phyloP scores from a whole-genome alignment of 2,113 vertebrate genomes.

The Gorilla gorilla region DNA sequence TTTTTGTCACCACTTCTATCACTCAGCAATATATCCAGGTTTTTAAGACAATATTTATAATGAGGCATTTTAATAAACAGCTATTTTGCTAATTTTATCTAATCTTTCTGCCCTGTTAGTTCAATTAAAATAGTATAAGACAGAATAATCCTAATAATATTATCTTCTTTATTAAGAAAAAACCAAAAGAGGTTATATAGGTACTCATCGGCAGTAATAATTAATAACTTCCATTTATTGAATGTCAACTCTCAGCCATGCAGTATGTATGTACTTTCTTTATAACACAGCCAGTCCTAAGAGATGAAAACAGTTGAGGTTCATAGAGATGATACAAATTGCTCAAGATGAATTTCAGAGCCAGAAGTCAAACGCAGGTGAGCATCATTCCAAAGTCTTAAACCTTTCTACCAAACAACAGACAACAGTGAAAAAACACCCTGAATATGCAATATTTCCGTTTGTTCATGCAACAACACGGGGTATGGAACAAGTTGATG shows the following conservation, averaged over 20 bases:
- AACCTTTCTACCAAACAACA: conserved; percentile 22
- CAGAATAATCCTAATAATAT: conserved; percentile 13
- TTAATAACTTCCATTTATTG: not conserved
- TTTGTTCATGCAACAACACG: not conserved
- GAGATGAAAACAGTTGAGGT: not conserved
- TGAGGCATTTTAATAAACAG: conserved; percentile 24
- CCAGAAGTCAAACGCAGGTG: conserved; percentile 6
- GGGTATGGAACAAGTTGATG: not conserved
- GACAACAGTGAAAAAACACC: not conserved
- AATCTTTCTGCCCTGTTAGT: not conserved
- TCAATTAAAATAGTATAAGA: conserved; percentile 48
- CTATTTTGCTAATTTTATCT: conserved; percentile 21
- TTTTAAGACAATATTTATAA: not conserved
- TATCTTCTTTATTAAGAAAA: conserved; percentile 16
- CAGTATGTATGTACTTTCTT: not conserved
- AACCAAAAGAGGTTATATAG: not conserved
- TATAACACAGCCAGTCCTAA: not conserved
- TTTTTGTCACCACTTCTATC: not conserved
- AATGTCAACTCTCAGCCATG: not conserved
- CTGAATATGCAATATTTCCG: not conserved
- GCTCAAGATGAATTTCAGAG: not conserved
- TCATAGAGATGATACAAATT: not conserved
- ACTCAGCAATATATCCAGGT: not conserved
- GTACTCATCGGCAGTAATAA: not conserved
- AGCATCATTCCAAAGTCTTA: conserved; percentile 29